A percentile compares a stretch with the other conserved stretches of the same genome.
These are phyloP conservation scores for Parazoanthus darwini DNA, from an alignment of 92 coral and sea anemone genomes.

Conservation along the genomic window DNA sequence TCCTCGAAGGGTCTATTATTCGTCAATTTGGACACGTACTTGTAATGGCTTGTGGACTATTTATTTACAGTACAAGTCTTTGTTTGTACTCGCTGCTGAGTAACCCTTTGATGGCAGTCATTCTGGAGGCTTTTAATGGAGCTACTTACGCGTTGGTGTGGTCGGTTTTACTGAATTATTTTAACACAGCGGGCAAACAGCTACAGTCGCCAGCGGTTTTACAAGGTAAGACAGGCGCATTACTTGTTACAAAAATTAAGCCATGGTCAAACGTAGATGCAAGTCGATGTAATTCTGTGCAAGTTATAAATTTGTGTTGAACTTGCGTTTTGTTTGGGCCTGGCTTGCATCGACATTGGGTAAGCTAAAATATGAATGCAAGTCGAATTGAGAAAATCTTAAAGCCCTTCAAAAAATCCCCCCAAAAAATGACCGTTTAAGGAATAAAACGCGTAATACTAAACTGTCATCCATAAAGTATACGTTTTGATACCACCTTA, in stretches of 20 bases:
- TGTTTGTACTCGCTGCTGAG: slow-evolving; percentile 10
- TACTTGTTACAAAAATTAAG: neutral
- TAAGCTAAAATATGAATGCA: too few species aligned
- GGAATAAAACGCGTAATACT: too few species aligned
- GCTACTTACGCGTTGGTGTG: slow-evolving; percentile 20
- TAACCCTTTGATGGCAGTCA: slow-evolving; percentile 4
- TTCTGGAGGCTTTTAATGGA: slow-evolving; percentile 4
- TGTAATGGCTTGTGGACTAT: slow-evolving; percentile 9
- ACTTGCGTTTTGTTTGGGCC: too few species aligned
- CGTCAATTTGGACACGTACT: slow-evolving; percentile 64
- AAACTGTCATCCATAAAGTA: too few species aligned
- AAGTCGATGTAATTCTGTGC: too few species aligned
- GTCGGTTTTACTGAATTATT: neutral
- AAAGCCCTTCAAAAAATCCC: too few species aligned
- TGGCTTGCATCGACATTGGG: too few species aligned
- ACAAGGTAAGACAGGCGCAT: slow-evolving; percentile 7
- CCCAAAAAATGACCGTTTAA: too few species aligned
- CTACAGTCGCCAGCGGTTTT: slow-evolving; percentile 14
- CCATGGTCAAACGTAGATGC: too few species aligned
- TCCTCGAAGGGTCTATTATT: slow-evolving; percentile 64
- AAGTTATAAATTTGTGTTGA: too few species aligned
- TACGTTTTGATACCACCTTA: too few species aligned
- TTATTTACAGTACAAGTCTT: neutral
- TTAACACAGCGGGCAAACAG: slow-evolving; percentile 10
- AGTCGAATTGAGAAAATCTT: too few species aligned